Conservation (phyloP, 2,113 vertebrate genomes). For the Erythrolamprus reginae region DNA sequence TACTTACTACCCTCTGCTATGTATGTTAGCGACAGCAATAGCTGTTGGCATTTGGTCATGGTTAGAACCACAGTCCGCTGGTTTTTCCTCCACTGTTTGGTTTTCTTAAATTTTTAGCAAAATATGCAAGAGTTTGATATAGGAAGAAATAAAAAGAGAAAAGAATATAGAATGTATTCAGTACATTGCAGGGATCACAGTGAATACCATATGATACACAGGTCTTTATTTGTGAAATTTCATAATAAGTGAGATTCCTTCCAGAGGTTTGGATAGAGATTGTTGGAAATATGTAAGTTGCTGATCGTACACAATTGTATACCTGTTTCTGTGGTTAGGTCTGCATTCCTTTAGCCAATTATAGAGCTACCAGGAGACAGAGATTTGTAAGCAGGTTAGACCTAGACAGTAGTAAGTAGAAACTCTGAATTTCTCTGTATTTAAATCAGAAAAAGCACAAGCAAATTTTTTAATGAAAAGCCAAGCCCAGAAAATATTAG, state of each 20-base stretch:
- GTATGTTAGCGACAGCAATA: not conserved
- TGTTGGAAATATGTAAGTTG: not conserved
- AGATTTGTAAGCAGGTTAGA: not conserved
- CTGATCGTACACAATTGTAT: not conserved
- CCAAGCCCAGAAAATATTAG: not conserved
- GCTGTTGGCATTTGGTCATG: not conserved
- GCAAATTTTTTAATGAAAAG: not conserved
- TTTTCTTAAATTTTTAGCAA: not conserved
- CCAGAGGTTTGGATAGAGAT: not conserved
- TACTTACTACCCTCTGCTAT: not conserved
- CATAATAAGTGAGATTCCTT: not conserved
- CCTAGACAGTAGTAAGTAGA: not conserved
- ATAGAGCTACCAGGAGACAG: not conserved
- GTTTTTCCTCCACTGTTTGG: not conserved
- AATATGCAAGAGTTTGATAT: not conserved
- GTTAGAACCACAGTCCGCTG: not conserved
- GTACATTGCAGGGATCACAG: not conserved
- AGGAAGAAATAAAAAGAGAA: not conserved
- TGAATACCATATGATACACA: not conserved
- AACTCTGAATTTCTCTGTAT: not conserved
- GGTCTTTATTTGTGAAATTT: not conserved
- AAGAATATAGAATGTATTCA: not conserved
- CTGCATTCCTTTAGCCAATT: not conserved
- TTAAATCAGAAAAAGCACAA: not conserved
- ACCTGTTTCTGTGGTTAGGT: not conserved